A percentile compares a stretch with the other conserved stretches of the same genome.
phyloP scores from a whole-genome alignment of 2,113 vertebrate species.

The Pholis gunnellus region DNA sequence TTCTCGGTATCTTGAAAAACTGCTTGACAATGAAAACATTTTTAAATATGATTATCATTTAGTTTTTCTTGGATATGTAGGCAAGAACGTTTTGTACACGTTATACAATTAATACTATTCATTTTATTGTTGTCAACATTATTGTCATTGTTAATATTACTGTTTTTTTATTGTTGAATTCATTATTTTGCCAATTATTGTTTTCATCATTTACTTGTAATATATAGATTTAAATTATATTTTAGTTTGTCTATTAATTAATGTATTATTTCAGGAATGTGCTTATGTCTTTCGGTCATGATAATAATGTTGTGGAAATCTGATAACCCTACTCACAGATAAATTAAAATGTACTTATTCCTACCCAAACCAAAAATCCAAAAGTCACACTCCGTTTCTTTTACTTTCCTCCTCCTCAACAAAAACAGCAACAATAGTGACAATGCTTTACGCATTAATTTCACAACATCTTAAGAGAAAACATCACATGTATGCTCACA shows the following conservation, averaged over 20 bases:
- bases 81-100: no score
- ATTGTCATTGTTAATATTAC: background rate
- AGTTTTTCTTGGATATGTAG: no score
- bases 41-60: background rate
- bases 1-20: background rate
- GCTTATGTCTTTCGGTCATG: background rate
- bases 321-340: background rate
- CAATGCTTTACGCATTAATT: background rate
- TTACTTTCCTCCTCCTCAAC: background rate
- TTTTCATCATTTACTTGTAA: background rate
- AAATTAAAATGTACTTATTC: background rate
- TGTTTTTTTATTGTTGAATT: background rate
- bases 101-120: no score
- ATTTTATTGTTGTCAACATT: background rate
- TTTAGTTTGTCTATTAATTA: background rate
- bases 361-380: background rate
- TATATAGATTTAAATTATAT: background rate
- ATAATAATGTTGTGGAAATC: no score
- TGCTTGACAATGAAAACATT: background rate
- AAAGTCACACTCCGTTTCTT: background rate
- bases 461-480: background rate
- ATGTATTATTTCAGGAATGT: background rate
- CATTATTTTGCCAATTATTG: background rate
- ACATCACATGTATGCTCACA: background rate
- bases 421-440: background rate